phyloP scores from a whole-genome alignment of 2,888 invertebrate genomes.

The Pyrocoelia pectoralis region DNA sequence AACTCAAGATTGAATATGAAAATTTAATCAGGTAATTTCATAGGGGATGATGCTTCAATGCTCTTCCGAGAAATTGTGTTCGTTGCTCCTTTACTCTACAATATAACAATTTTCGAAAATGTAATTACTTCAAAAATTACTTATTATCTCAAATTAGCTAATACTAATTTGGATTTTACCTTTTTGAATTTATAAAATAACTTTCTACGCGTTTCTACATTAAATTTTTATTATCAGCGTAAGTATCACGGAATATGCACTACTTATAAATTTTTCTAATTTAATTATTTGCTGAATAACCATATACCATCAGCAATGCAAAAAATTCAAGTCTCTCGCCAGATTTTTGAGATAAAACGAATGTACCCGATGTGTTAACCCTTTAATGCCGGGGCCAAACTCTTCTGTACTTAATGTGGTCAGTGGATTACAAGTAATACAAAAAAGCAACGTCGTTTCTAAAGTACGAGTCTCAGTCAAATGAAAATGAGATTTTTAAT shows the following conservation, averaged over 20 bases:
- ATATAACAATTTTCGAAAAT: slow-evolving; percentile 38
- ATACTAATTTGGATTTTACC: slow-evolving; percentile 34
- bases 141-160: slow-evolving; percentile 45
- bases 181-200: slow-evolving; percentile 18
- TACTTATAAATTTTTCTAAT: no score
- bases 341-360: no score
- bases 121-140: slow-evolving; percentile 44
- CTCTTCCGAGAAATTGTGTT: slow-evolving; percentile 54
- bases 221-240: not conserved
- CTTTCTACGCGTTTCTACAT: slow-evolving; percentile 11
- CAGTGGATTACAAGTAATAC: no score
- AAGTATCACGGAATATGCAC: not conserved
- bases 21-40: slow-evolving; percentile 79
- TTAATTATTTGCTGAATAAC: no score
- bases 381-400: no score
- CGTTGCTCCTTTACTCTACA: slow-evolving; percentile 41
- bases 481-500: no score
- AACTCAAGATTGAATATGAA: slow-evolving; percentile 82
- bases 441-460: no score
- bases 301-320: no score
- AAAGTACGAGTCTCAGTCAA: no score
- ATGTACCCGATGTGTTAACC: no score
- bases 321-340: no score
- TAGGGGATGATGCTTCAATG: slow-evolving; percentile 63
- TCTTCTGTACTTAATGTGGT: no score